Evolutionary conservation across 2,113 vertebrate species (phyloP).

Genomic region (Trachemys scripta): DNA sequence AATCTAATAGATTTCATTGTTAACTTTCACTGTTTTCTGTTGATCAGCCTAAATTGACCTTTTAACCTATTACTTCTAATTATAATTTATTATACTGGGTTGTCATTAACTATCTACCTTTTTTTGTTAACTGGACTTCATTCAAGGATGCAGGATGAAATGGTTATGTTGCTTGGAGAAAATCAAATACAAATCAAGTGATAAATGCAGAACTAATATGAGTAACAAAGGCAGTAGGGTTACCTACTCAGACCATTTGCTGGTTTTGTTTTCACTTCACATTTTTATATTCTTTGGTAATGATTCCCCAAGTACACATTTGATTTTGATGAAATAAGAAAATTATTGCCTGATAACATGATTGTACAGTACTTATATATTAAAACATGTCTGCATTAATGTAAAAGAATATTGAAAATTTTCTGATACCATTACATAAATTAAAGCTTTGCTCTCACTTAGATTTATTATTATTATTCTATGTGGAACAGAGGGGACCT

Average conservation of each 20-base stretch:
- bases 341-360: conserved; percentile 4
- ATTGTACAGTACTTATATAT: conserved; percentile 17
- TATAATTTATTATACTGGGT: conserved; percentile 63
- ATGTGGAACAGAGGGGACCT: not conserved
- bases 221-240: conserved; percentile 60
- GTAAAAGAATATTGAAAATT: conserved; percentile 7
- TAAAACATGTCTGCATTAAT: not conserved
- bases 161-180: conserved; percentile 70
- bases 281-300: conserved; percentile 30
- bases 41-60: conserved; percentile 62
- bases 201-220: conserved; percentile 73
- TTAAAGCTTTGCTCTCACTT: not conserved
- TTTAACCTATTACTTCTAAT: conserved; percentile 49
- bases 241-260: conserved; percentile 40
- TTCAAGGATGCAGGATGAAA: conserved; percentile 69
- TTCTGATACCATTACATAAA: not conserved
- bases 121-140: conserved; percentile 73
- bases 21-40: conserved; percentile 50
- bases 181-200: conserved; percentile 70
- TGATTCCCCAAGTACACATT: conserved; percentile 4
- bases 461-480: not conserved
- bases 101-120: conserved; percentile 67
- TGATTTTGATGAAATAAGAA: conserved; percentile 18
- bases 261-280: conserved; percentile 54
- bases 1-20: conserved; percentile 25